Evolutionary conservation across 2,888 invertebrate genomes (phyloP).

Genomic region (Pollenia amentaria): DNA sequence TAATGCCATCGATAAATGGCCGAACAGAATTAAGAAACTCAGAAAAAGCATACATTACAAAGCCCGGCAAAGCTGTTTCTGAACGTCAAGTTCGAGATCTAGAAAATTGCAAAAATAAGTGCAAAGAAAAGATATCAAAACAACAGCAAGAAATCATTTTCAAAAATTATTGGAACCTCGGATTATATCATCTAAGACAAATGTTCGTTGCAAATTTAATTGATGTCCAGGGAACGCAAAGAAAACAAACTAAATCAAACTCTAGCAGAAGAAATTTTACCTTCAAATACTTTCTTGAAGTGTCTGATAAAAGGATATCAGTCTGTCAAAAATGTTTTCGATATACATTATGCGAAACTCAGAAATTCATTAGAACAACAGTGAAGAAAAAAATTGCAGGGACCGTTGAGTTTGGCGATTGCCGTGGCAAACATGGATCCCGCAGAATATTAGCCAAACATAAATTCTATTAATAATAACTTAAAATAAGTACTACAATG

Average conservation of each 20-base stretch:
- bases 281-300: not conserved
- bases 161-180: slow-evolving; percentile 13
- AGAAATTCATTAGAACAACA: slow-evolving; percentile 5
- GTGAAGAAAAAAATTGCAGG: slow-evolving; percentile 2
- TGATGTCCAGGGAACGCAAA: not conserved
- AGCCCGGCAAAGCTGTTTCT: not conserved
- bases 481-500: no score
- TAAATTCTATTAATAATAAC: no score
- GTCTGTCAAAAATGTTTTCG: slow-evolving; percentile 12
- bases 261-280: not conserved
- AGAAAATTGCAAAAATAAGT: not conserved
- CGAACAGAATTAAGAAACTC: slow-evolving; percentile 10
- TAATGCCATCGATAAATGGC: not conserved
- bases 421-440: not conserved
- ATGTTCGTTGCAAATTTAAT: slow-evolving; percentile 7
- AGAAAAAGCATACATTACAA: not conserved
- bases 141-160: slow-evolving; percentile 3
- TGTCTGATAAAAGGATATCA: not conserved
- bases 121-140: slow-evolving; percentile 4
- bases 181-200: slow-evolving; percentile 2
- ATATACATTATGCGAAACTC: not conserved
- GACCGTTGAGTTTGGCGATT: not conserved
- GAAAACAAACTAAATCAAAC: not conserved
- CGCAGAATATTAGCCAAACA: no score
- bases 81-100: not conserved